Conservation (phyloP, 2,888 invertebrate genomes). For the Platycheirus rosarum region DNA sequence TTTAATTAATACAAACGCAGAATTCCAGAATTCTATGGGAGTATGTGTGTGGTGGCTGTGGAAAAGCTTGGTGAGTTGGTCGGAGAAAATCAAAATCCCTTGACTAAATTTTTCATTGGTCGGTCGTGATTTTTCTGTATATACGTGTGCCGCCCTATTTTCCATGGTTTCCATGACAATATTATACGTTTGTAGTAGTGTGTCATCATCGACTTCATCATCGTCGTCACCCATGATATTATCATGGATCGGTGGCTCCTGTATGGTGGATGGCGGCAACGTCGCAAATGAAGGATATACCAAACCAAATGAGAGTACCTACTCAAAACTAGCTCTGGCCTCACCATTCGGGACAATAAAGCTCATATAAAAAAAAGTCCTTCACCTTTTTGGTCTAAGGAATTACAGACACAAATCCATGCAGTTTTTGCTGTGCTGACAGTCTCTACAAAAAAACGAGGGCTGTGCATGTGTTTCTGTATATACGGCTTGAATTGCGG, state of each 20-base stretch:
- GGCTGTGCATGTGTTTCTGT: constrained; percentile 3
- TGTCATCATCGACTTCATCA: constrained; percentile 24
- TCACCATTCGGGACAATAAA: constrained; percentile 40
- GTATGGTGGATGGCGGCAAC: neutral
- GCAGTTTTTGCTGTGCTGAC: constrained; percentile 26
- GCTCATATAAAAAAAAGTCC: constrained; percentile 35
- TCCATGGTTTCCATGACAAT: constrained; percentile 69
- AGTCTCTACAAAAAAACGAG: neutral
- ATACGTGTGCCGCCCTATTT: constrained; percentile 63
- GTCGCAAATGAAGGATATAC: constrained; percentile 13
- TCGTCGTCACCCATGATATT: constrained; percentile 45
- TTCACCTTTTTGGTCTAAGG: constrained; percentile 20
- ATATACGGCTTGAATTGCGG: constrained; percentile 41
- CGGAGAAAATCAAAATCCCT: constrained; percentile 82
- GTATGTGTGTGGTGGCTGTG: constrained; percentile 33
- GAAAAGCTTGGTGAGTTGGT: constrained; percentile 37
- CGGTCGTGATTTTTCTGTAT: constrained; percentile 82
- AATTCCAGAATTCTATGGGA: neutral
- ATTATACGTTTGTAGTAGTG: constrained; percentile 51
- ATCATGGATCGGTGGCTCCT: neutral
- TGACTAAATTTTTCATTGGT: constrained; percentile 83
- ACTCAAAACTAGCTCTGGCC: constrained; percentile 42
- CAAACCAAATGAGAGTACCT: constrained; percentile 14
- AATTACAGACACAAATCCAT: constrained; percentile 38
- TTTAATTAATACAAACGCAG: constrained; percentile 36